Conservation (phyloP, 2,113 vertebrate genomes). For the Oncorhynchus kisutch region DNA sequence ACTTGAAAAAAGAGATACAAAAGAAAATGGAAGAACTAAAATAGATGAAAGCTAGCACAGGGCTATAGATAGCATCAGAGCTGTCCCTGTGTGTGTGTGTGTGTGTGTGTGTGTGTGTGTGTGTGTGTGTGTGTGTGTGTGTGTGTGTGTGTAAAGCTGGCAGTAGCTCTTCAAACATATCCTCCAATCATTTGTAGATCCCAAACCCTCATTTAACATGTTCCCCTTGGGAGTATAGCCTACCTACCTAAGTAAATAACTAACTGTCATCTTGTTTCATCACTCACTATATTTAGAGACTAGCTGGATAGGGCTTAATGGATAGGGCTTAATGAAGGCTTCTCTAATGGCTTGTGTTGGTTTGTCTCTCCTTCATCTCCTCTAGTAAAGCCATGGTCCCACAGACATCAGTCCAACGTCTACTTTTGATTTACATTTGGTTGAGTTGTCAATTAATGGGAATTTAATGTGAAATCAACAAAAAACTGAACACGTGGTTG, state of each 20-base stretch:
- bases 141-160: neutral
- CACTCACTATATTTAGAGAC: slow-evolving; percentile 5
- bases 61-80: slow-evolving; percentile 6
- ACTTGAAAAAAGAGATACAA: neutral
- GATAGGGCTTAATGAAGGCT: too few species aligned
- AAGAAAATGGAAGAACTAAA: neutral
- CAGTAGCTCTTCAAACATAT: neutral
- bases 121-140: too few species aligned
- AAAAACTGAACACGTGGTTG: too few species aligned
- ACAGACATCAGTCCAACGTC: too few species aligned
- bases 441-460: too few species aligned
- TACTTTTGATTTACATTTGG: too few species aligned
- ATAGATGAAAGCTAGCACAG: neutral
- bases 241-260: neutral
- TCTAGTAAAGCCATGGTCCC: neutral
- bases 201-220: slow-evolving; percentile 5
- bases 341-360: slow-evolving; percentile 23
- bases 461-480: too few species aligned
- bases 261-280: neutral
- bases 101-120: too few species aligned
- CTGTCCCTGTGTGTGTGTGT: neutral
- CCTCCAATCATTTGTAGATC: neutral
- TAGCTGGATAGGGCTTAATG: slow-evolving; percentile 25
- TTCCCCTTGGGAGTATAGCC: neutral
- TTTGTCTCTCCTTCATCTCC: slow-evolving; percentile 7